A percentile compares a stretch with the other conserved stretches of the same genome.
phyloP scores from a whole-genome alignment of 2,797 vertebrate species.

The Cichlasoma orientale region DNA sequence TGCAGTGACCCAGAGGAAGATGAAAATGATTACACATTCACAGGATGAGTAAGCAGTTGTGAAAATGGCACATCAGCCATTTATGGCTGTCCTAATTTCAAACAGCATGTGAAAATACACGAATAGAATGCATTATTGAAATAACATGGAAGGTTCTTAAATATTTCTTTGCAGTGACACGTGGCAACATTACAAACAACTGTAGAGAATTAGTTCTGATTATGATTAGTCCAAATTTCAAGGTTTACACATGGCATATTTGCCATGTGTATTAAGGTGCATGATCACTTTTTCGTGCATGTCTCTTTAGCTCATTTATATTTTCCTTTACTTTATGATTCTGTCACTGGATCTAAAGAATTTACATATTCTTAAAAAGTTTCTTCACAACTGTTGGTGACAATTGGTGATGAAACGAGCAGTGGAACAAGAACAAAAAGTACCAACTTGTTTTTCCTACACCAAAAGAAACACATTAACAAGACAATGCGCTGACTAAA shows the following conservation, averaged over 20 bases:
- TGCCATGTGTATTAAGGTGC: not conserved
- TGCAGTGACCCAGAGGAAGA: conserved; percentile 31
- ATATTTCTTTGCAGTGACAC: not conserved
- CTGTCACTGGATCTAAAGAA: not conserved
- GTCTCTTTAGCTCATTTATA: not conserved
- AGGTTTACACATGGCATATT: not conserved
- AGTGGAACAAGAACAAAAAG: not conserved
- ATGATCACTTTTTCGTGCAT: not conserved
- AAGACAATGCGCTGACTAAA: conserved; percentile 33
- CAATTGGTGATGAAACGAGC: conserved; percentile 14
- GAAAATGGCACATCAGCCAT: conserved; percentile 37
- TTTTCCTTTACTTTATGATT: not conserved
- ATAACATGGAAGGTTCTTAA: not conserved
- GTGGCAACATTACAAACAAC: not conserved
- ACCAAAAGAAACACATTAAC: conserved; percentile 22
- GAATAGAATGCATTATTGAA: not conserved
- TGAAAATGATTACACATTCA: conserved; percentile 51
- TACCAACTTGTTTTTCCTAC: not conserved
- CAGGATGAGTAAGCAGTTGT: conserved; percentile 56
- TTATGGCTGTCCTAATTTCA: conserved; percentile 10
- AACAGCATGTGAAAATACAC: not conserved
- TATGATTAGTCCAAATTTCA: not conserved
- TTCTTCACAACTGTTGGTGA: conserved; percentile 38
- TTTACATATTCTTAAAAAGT: not conserved
- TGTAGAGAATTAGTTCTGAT: not conserved